phyloP scores from a whole-genome alignment of 2,797 vertebrate genomes.

The Danio jaintianensis region DNA sequence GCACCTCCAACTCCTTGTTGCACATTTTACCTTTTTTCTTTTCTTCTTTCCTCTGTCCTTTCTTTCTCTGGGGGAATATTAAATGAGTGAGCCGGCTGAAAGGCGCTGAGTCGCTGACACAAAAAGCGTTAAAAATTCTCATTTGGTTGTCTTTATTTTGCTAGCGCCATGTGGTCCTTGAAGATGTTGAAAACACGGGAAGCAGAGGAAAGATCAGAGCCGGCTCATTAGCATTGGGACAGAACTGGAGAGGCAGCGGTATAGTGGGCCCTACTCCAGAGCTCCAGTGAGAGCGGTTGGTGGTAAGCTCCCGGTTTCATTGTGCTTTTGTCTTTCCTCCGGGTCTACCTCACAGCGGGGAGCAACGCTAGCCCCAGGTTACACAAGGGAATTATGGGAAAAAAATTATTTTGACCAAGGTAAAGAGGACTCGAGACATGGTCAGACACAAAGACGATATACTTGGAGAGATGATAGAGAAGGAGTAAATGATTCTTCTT shows the following conservation, averaged over 20 bases:
- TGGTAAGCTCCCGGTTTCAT: slow-evolving; percentile 91
- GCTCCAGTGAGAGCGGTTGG: slow-evolving; percentile 79
- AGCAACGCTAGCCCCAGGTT: slow-evolving; percentile 88
- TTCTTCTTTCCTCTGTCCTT: slow-evolving; percentile 64
- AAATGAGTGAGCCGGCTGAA: slow-evolving; percentile 88
- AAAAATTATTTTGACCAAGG: slow-evolving; percentile 49
- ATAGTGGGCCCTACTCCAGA: slow-evolving; percentile 85
- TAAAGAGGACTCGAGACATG: slow-evolving; percentile 39
- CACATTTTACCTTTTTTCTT: slow-evolving; percentile 64
- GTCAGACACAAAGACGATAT: slow-evolving; percentile 35
- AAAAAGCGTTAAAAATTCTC: slow-evolving; percentile 98
- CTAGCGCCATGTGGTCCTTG: slow-evolving; percentile 98
- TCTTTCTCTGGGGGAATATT: slow-evolving; percentile 88
- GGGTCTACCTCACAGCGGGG: slow-evolving; percentile 86
- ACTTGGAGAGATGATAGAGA: slow-evolving; percentile 25
- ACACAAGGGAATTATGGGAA: slow-evolving; percentile 90
- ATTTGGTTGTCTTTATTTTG: slow-evolving; percentile 99
- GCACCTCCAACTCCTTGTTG: slow-evolving; percentile 69
- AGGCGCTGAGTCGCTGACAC: slow-evolving; percentile 84
- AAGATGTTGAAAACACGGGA: slow-evolving; percentile 99
- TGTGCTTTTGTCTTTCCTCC: slow-evolving; percentile 96
- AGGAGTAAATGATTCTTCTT: slow-evolving; percentile 27
- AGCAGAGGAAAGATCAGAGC: slow-evolving; percentile 98
- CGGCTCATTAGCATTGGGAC: slow-evolving; percentile 96
- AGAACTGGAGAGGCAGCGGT: slow-evolving; percentile 94